Conservation (phyloP, 2,797 vertebrate genomes). For the Lemur catta region DNA sequence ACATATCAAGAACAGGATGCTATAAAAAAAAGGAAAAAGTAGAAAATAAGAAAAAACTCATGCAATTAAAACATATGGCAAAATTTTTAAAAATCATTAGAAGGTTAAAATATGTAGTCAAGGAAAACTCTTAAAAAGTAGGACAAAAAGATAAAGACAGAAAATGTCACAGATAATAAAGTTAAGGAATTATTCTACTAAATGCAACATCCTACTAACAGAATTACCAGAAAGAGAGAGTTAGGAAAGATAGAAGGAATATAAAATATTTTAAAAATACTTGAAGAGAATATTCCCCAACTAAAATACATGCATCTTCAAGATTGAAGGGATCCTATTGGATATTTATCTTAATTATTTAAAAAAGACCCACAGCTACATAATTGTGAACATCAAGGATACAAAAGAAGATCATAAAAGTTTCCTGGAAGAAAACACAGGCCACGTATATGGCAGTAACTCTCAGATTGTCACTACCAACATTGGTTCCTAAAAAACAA, state of each 20-base stretch:
- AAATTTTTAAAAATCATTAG: neutral
- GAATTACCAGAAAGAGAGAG: neutral
- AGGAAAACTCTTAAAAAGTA: neutral
- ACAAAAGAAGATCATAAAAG: neutral
- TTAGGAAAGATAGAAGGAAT: neutral
- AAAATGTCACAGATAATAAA: neutral
- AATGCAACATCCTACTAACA: neutral
- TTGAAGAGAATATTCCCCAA: neutral
- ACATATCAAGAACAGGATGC: neutral
- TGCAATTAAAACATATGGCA: neutral
- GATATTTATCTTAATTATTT: neutral
- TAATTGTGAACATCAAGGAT: neutral
- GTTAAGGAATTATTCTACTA: neutral
- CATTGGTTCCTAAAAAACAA: neutral
- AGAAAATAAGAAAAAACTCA: neutral
- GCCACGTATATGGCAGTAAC: neutral
- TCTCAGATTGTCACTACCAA: neutral
- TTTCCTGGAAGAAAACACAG: conserved; percentile 11
- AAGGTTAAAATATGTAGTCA: neutral
- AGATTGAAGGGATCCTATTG: neutral
- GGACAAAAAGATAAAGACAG: neutral
- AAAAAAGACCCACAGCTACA: neutral
- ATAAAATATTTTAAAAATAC: neutral
- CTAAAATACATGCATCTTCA: neutral
- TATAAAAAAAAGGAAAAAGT: neutral